These are phyloP conservation scores for Pycnonotus jocosus DNA, from an alignment of 2,113 vertebrate genomes.

Conservation along the genomic window DNA sequence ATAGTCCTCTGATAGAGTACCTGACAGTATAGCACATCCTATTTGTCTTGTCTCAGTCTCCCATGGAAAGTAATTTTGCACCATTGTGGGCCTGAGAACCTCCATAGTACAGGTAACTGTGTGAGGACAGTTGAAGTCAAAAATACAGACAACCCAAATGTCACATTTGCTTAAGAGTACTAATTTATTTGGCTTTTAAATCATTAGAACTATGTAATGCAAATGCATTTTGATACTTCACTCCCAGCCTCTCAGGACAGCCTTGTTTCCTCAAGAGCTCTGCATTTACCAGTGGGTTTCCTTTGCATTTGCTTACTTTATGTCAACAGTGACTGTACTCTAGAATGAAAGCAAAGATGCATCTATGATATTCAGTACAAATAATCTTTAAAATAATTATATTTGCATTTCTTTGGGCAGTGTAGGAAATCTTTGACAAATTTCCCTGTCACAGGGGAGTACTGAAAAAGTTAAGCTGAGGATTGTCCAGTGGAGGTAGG, in stretches of 20 bases:
- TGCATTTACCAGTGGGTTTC: background rate
- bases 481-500: accelerated
- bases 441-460: background rate
- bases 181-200: background rate
- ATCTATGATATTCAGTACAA: background rate
- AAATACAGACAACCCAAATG: background rate
- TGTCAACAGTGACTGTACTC: background rate
- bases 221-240: background rate
- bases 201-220: background rate
- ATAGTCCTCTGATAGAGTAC: background rate
- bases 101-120: background rate
- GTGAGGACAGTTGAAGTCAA: background rate
- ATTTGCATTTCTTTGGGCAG: background rate
- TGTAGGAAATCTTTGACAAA: background rate
- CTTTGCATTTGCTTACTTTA: background rate
- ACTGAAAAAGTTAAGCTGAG: background rate
- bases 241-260: background rate
- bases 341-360: background rate
- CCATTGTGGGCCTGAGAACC: background rate
- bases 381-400: background rate
- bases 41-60: background rate
- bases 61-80: background rate
- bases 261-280: background rate
- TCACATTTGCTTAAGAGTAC: background rate
- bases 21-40: background rate